These are phyloP conservation scores for Drosophila subquinaria DNA, from an alignment of 2,888 invertebrate species.

Conservation along the genomic window DNA sequence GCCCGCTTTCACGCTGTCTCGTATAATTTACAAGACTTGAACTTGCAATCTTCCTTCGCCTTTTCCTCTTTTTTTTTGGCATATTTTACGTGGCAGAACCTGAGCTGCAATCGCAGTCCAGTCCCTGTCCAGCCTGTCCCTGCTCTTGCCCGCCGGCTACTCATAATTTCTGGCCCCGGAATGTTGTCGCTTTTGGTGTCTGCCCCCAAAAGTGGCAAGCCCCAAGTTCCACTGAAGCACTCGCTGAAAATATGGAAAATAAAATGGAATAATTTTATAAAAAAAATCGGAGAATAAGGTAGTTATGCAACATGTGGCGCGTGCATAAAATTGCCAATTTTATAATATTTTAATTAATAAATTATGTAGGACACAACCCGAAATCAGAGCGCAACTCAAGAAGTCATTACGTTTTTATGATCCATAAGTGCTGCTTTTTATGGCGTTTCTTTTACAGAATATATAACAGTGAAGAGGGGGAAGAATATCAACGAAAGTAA, in stretches of 20 bases:
- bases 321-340: slow-evolving; percentile 52
- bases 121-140: slow-evolving; percentile 10
- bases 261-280: slow-evolving; percentile 9
- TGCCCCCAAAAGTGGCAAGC: slow-evolving; percentile 57
- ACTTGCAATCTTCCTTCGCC: slow-evolving; percentile 16
- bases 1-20: slow-evolving; percentile 74
- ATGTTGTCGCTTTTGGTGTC: slow-evolving; percentile 62
- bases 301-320: slow-evolving; percentile 65
- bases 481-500: neutral
- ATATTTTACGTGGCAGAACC: slow-evolving; percentile 62
- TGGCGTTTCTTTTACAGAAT: slow-evolving; percentile 4
- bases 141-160: slow-evolving; percentile 30
- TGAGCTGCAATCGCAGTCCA: slow-evolving; percentile 46
- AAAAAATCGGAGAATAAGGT: slow-evolving; percentile 3
- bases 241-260: slow-evolving; percentile 28
- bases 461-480: neutral
- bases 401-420: slow-evolving; percentile 28
- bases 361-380: slow-evolving; percentile 48
- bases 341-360: slow-evolving; percentile 54
- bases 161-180: slow-evolving; percentile 67
- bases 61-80: slow-evolving; percentile 25
- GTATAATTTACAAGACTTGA: slow-evolving; percentile 56
- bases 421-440: slow-evolving; percentile 27
- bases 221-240: slow-evolving; percentile 30
- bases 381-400: slow-evolving; percentile 34